Evolutionary conservation across 37 sponge, comb jelly and placozoan species (phyloP).

Genomic region (Diacarnus erythraeanus): DNA sequence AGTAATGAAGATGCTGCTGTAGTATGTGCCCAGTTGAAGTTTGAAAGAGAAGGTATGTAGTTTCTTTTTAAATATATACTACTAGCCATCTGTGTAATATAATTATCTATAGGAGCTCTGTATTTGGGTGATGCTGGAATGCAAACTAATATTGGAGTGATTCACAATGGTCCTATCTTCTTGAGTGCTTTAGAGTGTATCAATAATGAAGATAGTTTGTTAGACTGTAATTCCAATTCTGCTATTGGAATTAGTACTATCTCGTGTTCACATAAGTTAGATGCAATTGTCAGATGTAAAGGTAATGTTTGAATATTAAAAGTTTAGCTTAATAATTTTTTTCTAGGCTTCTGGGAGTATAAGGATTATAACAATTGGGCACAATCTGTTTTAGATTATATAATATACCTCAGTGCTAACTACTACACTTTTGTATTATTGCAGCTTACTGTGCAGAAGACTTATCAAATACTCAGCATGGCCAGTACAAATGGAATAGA

Average conservation of each 20-base stretch:
- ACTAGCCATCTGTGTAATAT: no score
- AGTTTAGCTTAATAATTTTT: no score
- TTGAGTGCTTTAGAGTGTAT: neutral
- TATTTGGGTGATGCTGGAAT: neutral
- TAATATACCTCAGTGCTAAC: no score
- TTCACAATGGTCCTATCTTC: constrained; percentile 9
- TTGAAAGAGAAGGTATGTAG: constrained; percentile 7
- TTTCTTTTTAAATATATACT: neutral
- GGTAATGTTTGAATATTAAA: constrained; percentile 6
- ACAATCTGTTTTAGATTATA: no score
- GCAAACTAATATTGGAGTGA: neutral
- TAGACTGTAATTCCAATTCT: constrained; percentile 10
- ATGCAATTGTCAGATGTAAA: constrained; percentile 4
- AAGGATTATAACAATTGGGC: no score
- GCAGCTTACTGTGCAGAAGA: constrained; percentile 11
- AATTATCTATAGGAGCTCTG: neutral
- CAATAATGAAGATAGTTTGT: neutral
- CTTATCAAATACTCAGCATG: neutral
- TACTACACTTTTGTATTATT: neutral
- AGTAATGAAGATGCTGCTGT: constrained; percentile 37
- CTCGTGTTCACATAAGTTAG: constrained; percentile 1
- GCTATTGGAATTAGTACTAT: neutral
- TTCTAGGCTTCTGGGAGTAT: no score
- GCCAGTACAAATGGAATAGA: neutral
- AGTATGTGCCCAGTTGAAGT: constrained; percentile 38